phyloP scores from a whole-genome alignment of 2,113 vertebrate genomes.

The Hirundichthys speculiger region DNA sequence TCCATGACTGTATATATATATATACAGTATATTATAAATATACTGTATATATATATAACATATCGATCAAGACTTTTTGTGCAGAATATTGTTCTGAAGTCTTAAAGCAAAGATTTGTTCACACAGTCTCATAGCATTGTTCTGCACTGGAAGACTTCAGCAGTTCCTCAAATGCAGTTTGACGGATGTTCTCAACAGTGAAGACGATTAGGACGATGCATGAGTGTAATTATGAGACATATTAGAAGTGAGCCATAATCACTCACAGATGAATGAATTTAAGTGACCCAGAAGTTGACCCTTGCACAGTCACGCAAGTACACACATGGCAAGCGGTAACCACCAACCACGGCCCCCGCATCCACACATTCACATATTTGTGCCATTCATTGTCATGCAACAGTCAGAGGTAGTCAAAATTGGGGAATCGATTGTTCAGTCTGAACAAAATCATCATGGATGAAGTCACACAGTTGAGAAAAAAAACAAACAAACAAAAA shows the following conservation, averaged over 20 bases:
- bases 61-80: not conserved
- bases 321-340: slow-evolving; percentile 8
- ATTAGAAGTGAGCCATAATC: slow-evolving; percentile 62
- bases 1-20: too few species aligned
- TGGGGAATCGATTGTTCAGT: slow-evolving; percentile 30
- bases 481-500: slow-evolving; percentile 7
- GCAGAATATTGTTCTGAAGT: not conserved
- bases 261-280: slow-evolving; percentile 67
- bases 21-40: too few species aligned
- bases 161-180: slow-evolving; percentile 23
- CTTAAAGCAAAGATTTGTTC: not conserved
- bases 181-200: slow-evolving; percentile 36
- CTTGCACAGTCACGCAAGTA: slow-evolving; percentile 58
- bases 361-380: slow-evolving; percentile 19
- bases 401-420: slow-evolving; percentile 26
- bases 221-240: slow-evolving; percentile 60
- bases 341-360: slow-evolving; percentile 8
- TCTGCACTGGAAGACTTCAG: not conserved
- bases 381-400: slow-evolving; percentile 25
- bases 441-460: slow-evolving; percentile 24
- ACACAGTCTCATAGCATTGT: slow-evolving; percentile 3
- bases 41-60: not conserved
- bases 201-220: slow-evolving; percentile 35
- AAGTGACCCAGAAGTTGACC: slow-evolving; percentile 69
- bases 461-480: slow-evolving; percentile 2